Evolutionary conservation across 2,113 vertebrate genomes (phyloP), one percentile per base, ranked within the genome.

Genomic region (Cricetomys ansorgei): DNA sequence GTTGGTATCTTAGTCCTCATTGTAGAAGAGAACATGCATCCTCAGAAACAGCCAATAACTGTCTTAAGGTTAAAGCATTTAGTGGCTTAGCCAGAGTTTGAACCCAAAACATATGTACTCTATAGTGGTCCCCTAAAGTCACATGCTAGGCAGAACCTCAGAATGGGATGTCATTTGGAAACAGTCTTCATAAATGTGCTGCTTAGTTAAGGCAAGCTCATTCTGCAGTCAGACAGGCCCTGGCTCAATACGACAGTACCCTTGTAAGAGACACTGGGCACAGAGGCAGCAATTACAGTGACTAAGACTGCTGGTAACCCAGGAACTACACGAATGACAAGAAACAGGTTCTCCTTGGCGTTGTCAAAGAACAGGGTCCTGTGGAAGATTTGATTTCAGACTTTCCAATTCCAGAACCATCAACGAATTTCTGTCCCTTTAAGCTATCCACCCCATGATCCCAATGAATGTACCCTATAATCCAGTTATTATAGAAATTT

Each of bases 161-260:
- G 91, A 70, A 83, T 40, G 48, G 31, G 67, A 53, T 11, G 64
- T 81, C 48, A n/a, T 64, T 89, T 92, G 69, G 88, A 94, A 92
- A 81, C 3, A 67, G 12, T 86, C n/a, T 59, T 29, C 37, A 21
- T 62, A 93, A 91, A 77, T 19, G 1, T 40, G 57, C 69, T 75
- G 29, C 69, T 80, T 67, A 40, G 25, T 87, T 80, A 57, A 93
- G 4, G 45, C 17, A 48, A 77, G 31, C 13, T 48, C 25, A 55
- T 77, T 19, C 25, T 15, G 10, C 23, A 55, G 29, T 29, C 62
- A 25, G 19, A 23, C 50, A 10, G 11, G 55, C 53, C 59, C 73
- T 65, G 50, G 27, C 73, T 40, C 65, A 65, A 43, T 7, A 1
- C 15, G 50, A 48, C 8, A 1, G 50, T 64, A 21, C n/a, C 75